These are phyloP conservation scores for Myripristis murdjan DNA, from an alignment of 2,797 vertebrate species.

Conservation along the genomic window DNA sequence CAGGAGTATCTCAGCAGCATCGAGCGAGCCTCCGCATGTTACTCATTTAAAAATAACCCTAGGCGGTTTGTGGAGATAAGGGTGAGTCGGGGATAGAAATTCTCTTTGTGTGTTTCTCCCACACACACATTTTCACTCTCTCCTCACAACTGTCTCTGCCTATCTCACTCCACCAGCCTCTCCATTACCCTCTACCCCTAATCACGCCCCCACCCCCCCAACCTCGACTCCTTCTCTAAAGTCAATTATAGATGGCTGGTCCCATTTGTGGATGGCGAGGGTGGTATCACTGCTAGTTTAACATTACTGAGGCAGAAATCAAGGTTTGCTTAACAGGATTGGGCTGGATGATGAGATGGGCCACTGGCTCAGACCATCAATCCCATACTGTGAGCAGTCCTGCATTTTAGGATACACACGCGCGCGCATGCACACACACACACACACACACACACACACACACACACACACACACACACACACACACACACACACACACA, in stretches of 20 bases:
- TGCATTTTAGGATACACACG: slow-evolving; percentile 27
- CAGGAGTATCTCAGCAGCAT: too few relatives aligned
- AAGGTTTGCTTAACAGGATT: slow-evolving; percentile 20
- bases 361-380: not conserved
- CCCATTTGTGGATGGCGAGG: not conserved
- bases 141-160: not conserved
- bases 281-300: not conserved
- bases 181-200: too few relatives aligned
- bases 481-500: too few relatives aligned
- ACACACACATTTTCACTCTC: not conserved
- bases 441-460: slow-evolving; percentile 10
- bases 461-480: slow-evolving; percentile 19
- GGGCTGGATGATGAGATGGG: slow-evolving; percentile 2
- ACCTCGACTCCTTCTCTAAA: slow-evolving; percentile 1
- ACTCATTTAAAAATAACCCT: slow-evolving; percentile 2
- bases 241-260: slow-evolving; percentile 10
- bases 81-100: too few relatives aligned
- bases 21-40: not conserved
- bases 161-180: too few relatives aligned
- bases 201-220: too few relatives aligned
- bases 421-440: not conserved
- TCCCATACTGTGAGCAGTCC: slow-evolving; percentile 39
- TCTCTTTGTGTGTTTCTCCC: not conserved
- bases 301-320: slow-evolving; percentile 4
- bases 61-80: not conserved